These are phyloP conservation scores for Helicoverpa armigera DNA, from an alignment of 1,140 invertebrate genomes.

Conservation along the genomic window DNA sequence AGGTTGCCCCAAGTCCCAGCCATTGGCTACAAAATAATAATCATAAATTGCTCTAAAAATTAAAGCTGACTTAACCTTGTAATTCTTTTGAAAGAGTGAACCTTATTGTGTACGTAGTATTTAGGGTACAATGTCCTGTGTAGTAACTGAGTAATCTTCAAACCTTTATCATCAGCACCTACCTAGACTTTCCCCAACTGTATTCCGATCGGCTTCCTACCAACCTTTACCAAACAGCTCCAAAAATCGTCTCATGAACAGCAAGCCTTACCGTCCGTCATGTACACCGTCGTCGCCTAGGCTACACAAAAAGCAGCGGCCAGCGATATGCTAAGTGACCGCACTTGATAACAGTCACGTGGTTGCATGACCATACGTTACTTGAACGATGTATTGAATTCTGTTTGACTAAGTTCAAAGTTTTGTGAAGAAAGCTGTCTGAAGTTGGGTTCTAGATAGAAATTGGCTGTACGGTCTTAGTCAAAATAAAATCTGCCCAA, in stretches of 20 bases:
- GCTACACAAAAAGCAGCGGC: conserved; percentile 76
- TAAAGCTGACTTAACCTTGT: no score
- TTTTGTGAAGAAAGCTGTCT: neutral
- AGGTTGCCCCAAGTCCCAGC: no score
- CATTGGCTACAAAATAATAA: no score
- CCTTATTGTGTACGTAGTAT: no score
- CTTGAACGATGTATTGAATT: conserved; percentile 60
- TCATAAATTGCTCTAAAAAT: no score
- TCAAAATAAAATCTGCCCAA: no score
- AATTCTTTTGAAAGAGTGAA: no score
- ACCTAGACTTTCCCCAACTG: no score
- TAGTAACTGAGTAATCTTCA: no score
- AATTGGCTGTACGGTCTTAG: no score
- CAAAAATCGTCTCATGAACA: conserved; percentile 53
- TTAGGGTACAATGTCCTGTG: no score
- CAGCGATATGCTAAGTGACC: conserved; percentile 82
- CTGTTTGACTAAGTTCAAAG: conserved; percentile 52
- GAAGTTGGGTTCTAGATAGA: neutral
- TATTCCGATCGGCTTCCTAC: neutral
- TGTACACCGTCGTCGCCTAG: conserved; percentile 68
- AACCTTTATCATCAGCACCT: no score
- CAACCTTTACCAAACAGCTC: neutral
- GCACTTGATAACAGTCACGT: conserved; percentile 77
- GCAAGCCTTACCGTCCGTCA: conserved; percentile 59
- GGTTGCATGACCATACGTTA: conserved; percentile 54